These are phyloP conservation scores for Psilanteris sp. DNA, from an alignment of 1,140 invertebrate genomes.

Conservation along the genomic window DNA sequence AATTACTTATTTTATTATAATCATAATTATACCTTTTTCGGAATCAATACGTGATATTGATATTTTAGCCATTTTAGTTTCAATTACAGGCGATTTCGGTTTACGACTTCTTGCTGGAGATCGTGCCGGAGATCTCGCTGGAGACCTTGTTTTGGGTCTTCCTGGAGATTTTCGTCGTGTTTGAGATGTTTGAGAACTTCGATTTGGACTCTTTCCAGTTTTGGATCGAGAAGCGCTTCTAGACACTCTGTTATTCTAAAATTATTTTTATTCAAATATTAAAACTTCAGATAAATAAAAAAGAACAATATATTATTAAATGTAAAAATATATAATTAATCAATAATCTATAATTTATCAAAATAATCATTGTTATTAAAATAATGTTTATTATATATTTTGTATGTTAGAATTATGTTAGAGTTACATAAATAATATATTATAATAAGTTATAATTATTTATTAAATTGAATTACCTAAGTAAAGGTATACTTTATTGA, in stretches of 20 bases:
- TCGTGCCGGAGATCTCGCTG: constrained; percentile 25
- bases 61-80: constrained; percentile 64
- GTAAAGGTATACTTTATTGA: too few species aligned
- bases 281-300: background rate
- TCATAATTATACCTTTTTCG: constrained; percentile 63
- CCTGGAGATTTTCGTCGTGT: constrained; percentile 61
- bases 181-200: constrained; percentile 66
- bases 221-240: constrained; percentile 64
- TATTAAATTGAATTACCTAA: too few species aligned
- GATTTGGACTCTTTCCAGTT: constrained; percentile 66
- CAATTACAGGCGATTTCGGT: constrained; percentile 63
- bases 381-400: too few species aligned
- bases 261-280: too few species aligned
- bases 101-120: constrained; percentile 52
- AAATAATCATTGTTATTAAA: too few species aligned
- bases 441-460: too few species aligned
- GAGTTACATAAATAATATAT: too few species aligned
- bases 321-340: too few species aligned
- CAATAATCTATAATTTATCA: too few species aligned
- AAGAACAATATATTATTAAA: background rate
- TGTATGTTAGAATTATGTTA: too few species aligned
- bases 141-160: constrained; percentile 41
- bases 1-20: too few species aligned
- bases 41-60: constrained; percentile 67
- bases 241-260: constrained; percentile 65